Evolutionary conservation across 2,797 vertebrate genomes (phyloP).

Genomic region (Limosa lapponica): DNA sequence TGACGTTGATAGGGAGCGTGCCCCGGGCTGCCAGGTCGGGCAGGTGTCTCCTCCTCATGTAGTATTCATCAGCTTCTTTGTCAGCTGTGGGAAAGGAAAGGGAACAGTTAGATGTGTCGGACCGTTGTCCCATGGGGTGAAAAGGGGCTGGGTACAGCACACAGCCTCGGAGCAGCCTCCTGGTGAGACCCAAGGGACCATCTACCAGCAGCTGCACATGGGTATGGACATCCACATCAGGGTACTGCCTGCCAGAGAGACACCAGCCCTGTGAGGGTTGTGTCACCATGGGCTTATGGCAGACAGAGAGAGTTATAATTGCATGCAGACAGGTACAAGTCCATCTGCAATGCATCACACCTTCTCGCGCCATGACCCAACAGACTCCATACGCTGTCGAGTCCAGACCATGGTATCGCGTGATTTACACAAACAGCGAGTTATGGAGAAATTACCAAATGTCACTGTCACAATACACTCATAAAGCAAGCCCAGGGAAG

Average conservation of each 20-base stretch:
- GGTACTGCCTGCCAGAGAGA: not conserved
- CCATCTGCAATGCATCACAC: not conserved
- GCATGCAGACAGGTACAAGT: not conserved
- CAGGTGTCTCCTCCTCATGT: constrained; percentile 92
- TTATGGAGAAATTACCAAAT: not conserved
- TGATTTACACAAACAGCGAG: accelerated
- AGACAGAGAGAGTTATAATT: not conserved
- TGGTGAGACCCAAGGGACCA: not conserved
- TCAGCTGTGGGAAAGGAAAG: constrained; percentile 82
- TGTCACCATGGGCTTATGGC: not conserved
- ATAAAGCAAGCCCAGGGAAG: not conserved
- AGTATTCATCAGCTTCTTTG: constrained; percentile 97
- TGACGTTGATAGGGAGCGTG: constrained; percentile 95
- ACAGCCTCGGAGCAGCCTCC: not conserved
- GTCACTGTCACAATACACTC: not conserved
- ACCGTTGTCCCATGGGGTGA: accelerated
- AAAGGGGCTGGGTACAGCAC: not conserved
- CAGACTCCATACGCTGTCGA: accelerated
- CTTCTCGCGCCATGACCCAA: not conserved
- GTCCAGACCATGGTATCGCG: accelerated
- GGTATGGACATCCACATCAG: not conserved
- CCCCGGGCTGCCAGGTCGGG: constrained; percentile 94
- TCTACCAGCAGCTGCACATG: not conserved
- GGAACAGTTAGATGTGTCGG: not conserved
- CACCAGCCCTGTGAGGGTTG: accelerated